Conservation (phyloP, 2,888 invertebrate genomes). For the Dynastes tityus region DNA sequence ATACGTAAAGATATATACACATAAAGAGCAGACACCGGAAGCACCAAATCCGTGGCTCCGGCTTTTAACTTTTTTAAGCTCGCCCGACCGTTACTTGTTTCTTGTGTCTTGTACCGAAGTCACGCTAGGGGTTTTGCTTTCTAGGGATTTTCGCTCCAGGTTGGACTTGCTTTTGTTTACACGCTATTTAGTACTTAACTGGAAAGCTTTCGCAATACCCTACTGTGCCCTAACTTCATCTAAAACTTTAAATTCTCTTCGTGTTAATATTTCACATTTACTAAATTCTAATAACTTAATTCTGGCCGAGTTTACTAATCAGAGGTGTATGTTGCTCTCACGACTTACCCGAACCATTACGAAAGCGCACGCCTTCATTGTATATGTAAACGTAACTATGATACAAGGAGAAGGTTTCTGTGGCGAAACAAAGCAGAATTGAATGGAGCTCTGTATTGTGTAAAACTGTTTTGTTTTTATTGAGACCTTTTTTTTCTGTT, state of each 20-base stretch:
- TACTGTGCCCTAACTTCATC: slow-evolving; percentile 28
- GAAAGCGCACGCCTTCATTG: not conserved
- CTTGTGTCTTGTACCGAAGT: slow-evolving; percentile 53
- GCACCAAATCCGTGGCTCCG: slow-evolving; percentile 42
- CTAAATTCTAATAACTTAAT: slow-evolving; percentile 38
- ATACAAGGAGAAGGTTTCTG: too few species aligned
- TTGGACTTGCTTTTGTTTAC: slow-evolving; percentile 52
- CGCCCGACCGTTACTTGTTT: slow-evolving; percentile 54
- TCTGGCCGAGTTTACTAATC: slow-evolving; percentile 1
- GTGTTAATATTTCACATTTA: slow-evolving; percentile 43
- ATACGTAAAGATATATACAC: not conserved
- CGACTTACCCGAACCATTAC: not conserved
- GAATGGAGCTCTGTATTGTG: too few species aligned
- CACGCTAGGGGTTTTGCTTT: slow-evolving; percentile 52
- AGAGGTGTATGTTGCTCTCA: not conserved
- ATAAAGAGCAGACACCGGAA: slow-evolving; percentile 30
- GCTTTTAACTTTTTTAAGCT: slow-evolving; percentile 60
- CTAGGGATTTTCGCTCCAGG: slow-evolving; percentile 49
- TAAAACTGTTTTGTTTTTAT: too few species aligned
- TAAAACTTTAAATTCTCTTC: slow-evolving; percentile 38
- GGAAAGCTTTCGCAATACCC: slow-evolving; percentile 37
- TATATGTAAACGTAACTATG: not conserved
- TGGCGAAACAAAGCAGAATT: too few species aligned
- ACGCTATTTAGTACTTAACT: slow-evolving; percentile 54
- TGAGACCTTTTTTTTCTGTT: too few species aligned